Conservation (phyloP, 1,140 invertebrate genomes). For the Olivierus martensii region DNA sequence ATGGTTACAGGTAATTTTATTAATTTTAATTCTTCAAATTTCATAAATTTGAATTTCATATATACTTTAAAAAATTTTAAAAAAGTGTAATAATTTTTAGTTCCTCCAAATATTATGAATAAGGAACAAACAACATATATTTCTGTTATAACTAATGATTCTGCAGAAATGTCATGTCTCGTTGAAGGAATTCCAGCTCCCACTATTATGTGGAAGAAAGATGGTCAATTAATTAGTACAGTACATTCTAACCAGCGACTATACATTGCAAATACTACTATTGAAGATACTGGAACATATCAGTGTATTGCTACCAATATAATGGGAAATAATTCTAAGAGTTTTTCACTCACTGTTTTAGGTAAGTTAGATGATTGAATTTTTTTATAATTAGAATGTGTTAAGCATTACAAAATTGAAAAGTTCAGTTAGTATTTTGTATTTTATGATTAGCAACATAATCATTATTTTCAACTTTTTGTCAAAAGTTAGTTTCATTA, state of each 20-base stretch:
- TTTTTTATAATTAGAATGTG: too few relatives aligned
- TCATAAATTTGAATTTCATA: too few relatives aligned
- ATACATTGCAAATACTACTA: background rate
- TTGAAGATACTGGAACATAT: slow-evolving; percentile 9
- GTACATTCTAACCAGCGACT: background rate
- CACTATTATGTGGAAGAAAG: slow-evolving; percentile 11
- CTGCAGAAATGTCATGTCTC: slow-evolving; percentile 1
- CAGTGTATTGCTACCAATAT: slow-evolving; percentile 9
- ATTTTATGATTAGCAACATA: too few relatives aligned
- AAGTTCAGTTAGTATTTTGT: too few relatives aligned
- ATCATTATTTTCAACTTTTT: too few relatives aligned
- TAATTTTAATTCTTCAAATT: background rate
- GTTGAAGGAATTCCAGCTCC: slow-evolving; percentile 6
- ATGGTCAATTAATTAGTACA: slow-evolving; percentile 4
- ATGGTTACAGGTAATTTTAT: slow-evolving; percentile 5
- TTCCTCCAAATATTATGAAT: slow-evolving; percentile 7
- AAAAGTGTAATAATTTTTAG: background rate
- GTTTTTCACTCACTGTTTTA: slow-evolving; percentile 10
- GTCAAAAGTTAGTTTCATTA: too few relatives aligned
- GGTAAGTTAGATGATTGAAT: too few relatives aligned
- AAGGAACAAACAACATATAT: background rate
- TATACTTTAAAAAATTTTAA: background rate
- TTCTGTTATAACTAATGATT: background rate
- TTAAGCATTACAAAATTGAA: too few relatives aligned
- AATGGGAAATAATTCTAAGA: slow-evolving; percentile 5